These are phyloP conservation scores for Ondatra zibethicus DNA, from an alignment of 2,113 vertebrate species.

Conservation along the genomic window DNA sequence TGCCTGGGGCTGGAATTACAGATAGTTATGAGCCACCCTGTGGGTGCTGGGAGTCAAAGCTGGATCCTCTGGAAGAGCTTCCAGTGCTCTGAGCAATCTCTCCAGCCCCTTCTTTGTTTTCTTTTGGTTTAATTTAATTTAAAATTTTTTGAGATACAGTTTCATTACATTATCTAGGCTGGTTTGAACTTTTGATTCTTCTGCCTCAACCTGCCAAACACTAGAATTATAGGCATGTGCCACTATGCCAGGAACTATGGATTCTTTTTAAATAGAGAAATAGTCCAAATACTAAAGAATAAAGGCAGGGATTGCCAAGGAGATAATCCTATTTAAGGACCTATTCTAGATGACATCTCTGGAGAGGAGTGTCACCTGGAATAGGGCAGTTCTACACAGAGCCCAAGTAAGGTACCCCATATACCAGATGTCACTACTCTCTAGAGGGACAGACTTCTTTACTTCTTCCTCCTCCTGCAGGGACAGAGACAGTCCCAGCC, in stretches of 20 bases:
- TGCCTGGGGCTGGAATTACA: not conserved
- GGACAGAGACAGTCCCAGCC: not conserved
- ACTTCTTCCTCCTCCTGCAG: not conserved
- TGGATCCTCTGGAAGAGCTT: not conserved
- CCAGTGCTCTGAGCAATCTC: not conserved
- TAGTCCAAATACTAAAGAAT: too few species aligned
- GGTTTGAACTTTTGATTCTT: not conserved
- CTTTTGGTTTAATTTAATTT: not conserved
- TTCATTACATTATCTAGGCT: not conserved
- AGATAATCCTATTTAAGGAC: not conserved
- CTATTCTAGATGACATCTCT: not conserved
- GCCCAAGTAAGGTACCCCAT: not conserved
- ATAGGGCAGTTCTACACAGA: not conserved
- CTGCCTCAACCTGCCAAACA: not conserved
- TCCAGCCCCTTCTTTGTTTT: not conserved
- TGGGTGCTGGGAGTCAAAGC: not conserved
- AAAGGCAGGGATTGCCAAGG: not conserved
- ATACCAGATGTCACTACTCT: accelerated
- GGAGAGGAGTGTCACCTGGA: not conserved
- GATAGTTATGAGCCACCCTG: not conserved
- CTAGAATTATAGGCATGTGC: not conserved
- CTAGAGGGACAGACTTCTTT: not conserved
- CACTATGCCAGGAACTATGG: not conserved
- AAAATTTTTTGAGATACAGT: not conserved
- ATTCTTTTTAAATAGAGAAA: not conserved